Evolutionary conservation across 2,113 vertebrate species (phyloP).

Genomic region (Pica pica): DNA sequence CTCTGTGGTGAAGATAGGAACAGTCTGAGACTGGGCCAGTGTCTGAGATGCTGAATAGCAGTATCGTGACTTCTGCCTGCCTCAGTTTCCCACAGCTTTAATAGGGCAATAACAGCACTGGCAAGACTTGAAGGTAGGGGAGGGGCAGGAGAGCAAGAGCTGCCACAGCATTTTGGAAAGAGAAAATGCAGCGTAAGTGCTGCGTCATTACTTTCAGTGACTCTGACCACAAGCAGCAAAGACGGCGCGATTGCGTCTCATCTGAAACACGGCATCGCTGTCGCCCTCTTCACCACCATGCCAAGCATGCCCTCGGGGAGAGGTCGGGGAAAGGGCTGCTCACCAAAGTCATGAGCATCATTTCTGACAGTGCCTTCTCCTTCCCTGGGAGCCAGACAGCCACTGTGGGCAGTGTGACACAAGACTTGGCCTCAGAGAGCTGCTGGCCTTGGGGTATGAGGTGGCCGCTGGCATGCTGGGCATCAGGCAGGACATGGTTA

Average conservation of each 20-base stretch:
- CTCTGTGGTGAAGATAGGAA: not conserved
- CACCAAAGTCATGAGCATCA: fast-evolving
- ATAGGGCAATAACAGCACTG: not conserved
- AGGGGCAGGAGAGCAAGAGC: not conserved
- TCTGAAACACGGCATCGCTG: not conserved
- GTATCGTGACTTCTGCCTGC: not conserved
- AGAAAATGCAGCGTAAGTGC: not conserved
- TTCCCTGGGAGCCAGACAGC: not conserved
- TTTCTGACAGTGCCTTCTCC: not conserved
- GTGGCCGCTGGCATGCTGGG: not conserved
- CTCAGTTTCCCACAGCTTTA: constrained; percentile 20
- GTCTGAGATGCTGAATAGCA: constrained; percentile 29
- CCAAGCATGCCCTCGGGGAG: fast-evolving
- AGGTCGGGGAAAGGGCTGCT: not conserved
- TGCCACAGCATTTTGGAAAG: not conserved
- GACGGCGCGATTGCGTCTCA: fast-evolving
- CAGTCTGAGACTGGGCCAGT: fast-evolving
- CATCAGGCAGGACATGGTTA: constrained; percentile 44
- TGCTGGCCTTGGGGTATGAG: fast-evolving
- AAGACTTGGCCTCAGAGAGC: not conserved
- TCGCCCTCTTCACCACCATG: not conserved
- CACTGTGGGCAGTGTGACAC: fast-evolving
- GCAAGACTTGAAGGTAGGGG: not conserved
- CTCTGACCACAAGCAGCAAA: not conserved
- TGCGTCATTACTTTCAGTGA: not conserved